Evolutionary conservation across 2,888 invertebrate species (phyloP).

Genomic region (Poecilus cupreus): DNA sequence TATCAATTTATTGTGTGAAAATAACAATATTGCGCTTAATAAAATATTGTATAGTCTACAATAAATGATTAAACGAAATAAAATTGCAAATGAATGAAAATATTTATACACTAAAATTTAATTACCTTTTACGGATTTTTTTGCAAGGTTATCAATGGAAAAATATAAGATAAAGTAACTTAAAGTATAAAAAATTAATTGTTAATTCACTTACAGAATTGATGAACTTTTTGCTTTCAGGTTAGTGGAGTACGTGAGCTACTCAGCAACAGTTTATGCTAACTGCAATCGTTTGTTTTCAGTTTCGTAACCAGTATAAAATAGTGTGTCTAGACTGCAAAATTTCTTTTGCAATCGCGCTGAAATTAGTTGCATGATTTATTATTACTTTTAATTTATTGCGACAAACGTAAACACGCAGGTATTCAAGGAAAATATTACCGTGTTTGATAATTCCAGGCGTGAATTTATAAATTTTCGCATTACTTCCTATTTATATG

Average conservation of each 20-base stretch:
- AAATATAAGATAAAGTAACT: no score
- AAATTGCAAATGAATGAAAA: not conserved
- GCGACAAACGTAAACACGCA: conserved; percentile 25
- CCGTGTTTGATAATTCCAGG: not conserved
- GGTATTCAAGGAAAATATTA: not conserved
- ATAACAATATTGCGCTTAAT: not conserved
- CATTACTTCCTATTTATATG: not conserved
- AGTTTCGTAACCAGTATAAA: conserved; percentile 17
- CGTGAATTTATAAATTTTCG: not conserved
- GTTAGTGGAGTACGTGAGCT: not conserved
- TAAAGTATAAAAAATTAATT: not conserved
- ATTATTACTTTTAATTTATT: conserved; percentile 20
- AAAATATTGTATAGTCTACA: conserved; percentile 26
- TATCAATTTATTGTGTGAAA: conserved; percentile 23
- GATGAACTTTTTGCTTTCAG: no score
- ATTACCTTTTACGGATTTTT: not conserved
- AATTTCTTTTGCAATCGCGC: conserved; percentile 38
- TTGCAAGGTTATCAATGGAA: no score
- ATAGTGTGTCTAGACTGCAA: conserved; percentile 38
- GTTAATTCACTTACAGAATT: conserved; percentile 2
- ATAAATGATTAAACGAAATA: not conserved
- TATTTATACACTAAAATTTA: not conserved
- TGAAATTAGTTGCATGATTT: conserved; percentile 43
- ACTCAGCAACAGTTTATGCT: not conserved
- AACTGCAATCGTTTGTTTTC: conserved; percentile 11